Base-by-base conservation (phyloP, 2,888 invertebrate species). In the Rhaphigaster nebulosa region DNA sequence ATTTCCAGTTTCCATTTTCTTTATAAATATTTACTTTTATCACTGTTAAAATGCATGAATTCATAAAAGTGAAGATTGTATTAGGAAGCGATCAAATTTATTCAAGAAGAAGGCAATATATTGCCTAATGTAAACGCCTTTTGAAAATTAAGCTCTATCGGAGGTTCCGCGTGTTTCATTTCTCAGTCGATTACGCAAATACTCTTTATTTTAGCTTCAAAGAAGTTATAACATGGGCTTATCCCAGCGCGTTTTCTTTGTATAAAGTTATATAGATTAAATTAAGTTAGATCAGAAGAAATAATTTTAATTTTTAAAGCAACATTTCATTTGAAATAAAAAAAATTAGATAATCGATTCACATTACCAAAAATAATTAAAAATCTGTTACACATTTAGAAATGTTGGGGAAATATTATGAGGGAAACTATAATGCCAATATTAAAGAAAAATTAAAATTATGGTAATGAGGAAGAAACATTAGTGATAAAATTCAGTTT, bases 11-110 rank as follows among this genome's bases (percentile, higher is more conserved):
- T 20, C 70, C 34, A 70, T 70, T 70, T 34, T 70, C 34, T 34
- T 70, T 70, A 38, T 34, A 29, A 70, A 70, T 70, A 34, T 70
- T 70, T 70, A 70, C 70, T 20, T 70, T 70, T 65, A 65, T 65
- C 29, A 34, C 18, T 34, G 65, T 65, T 65, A 65, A 65, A 65
- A n/a, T 65, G 34, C 34, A 70, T 70, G 70, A 34, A 34, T 34
- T 4, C 34, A 15, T 70, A 70, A 70, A 70, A 70, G 15, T 34
- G 70, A 70, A 34, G 34, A 70, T 34, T 34, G 20, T 34, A 34
- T 70, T 70, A 70, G 3, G 70, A 70, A 20, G 34, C 29, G 70
- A 70, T 70, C 70, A 34, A 70, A 70, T 70, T 34, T 70, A 20
- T 34, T 70, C 34, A 34, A 70, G 70, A 0, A 20, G 18, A 70